Evolutionary conservation across 2,797 vertebrate genomes (phyloP).

Genomic region (Clarias platycephalus): DNA sequence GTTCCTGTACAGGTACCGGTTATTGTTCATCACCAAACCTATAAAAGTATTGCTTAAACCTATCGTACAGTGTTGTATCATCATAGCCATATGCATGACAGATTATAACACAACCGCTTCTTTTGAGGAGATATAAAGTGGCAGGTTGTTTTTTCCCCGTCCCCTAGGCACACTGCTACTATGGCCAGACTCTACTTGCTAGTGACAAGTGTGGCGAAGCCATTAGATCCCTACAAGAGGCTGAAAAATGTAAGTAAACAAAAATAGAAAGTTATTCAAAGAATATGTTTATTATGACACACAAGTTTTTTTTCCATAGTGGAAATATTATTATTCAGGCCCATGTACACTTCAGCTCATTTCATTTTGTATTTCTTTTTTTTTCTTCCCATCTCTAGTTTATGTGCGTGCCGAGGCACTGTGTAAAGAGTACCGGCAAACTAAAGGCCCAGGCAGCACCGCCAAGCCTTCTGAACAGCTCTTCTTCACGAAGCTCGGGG

Average conservation of each 20-base stretch:
- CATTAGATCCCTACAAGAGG: conserved; percentile 92
- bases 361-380: background rate
- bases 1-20: background rate
- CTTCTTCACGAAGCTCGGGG: conserved; percentile 92
- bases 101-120: background rate
- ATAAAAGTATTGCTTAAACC: background rate
- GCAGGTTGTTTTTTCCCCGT: background rate
- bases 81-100: background rate
- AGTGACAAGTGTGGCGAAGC: conserved; percentile 96
- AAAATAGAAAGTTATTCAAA: background rate
- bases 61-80: background rate
- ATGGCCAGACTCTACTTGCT: conserved; percentile 90
- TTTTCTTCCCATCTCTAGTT: conserved; percentile 66
- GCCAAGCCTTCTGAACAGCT: conserved; percentile 94
- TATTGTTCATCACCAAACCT: background rate
- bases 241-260: conserved; percentile 87
- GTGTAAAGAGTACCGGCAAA: conserved; percentile 97
- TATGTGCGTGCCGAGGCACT: conserved; percentile 86
- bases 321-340: background rate
- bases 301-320: background rate
- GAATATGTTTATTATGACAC: background rate
- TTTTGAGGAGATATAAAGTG: background rate
- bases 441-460: conserved; percentile 91
- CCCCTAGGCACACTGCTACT: conserved; percentile 88
- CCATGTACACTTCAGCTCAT: background rate